These are phyloP conservation scores for Heliconius congener DNA, from an alignment of 1,140 invertebrate species.

Conservation along the genomic window DNA sequence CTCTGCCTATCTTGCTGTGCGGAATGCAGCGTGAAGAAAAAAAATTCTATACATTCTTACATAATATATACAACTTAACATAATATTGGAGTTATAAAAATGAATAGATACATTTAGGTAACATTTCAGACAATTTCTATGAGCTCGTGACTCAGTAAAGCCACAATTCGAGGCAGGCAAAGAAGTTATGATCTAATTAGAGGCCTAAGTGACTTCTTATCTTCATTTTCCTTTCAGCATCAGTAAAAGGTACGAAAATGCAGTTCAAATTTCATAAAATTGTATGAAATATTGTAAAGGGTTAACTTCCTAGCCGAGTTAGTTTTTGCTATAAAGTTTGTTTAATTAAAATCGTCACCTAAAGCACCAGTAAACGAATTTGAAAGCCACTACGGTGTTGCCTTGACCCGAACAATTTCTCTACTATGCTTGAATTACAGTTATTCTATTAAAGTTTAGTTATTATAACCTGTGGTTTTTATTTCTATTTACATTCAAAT, in stretches of 20 bases:
- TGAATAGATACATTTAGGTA: neutral
- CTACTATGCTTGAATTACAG: neutral
- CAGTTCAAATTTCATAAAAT: neutral
- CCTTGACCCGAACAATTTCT: neutral
- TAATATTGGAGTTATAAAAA: too few species aligned
- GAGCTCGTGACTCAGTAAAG: neutral
- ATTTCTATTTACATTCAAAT: neutral
- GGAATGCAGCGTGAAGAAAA: too few species aligned
- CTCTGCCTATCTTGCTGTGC: too few species aligned
- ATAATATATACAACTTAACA: too few species aligned
- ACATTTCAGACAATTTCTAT: neutral
- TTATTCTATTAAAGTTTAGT: neutral
- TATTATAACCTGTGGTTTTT: neutral
- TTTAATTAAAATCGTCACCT: neutral
- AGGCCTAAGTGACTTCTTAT: neutral
- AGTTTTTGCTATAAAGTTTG: neutral
- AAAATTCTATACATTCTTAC: too few species aligned
- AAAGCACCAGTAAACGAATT: neutral
- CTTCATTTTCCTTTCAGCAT: neutral
- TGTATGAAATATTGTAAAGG: neutral
- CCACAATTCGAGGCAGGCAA: neutral
- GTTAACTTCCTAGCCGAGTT: neutral
- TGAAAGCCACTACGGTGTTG: neutral
- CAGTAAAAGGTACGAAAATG: neutral
- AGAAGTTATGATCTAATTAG: neutral